Conservation (phyloP, 1,140 invertebrate genomes). For the Drosophila ogumai region DNA sequence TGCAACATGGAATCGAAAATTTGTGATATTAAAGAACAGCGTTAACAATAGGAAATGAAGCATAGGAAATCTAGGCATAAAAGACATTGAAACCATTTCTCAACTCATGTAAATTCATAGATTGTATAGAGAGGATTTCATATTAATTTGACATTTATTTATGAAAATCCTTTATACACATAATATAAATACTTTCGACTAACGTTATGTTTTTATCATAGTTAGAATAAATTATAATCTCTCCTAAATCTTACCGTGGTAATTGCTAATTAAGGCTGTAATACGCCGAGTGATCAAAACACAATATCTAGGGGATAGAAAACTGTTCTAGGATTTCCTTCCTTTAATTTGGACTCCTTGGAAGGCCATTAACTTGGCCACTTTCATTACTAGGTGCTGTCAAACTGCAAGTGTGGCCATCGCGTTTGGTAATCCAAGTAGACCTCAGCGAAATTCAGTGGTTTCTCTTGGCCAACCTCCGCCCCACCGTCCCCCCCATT, state of each 20-base stretch:
- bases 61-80: not conserved
- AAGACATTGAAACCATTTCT: not conserved
- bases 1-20: not conserved
- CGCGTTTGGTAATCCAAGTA: slow-evolving; percentile 37
- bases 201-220: not conserved
- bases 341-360: slow-evolving; percentile 15
- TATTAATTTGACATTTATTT: not conserved
- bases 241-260: not conserved
- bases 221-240: too few relatives aligned
- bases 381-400: slow-evolving; percentile 26
- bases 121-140: not conserved
- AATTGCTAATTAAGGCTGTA: not conserved
- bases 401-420: slow-evolving; percentile 27
- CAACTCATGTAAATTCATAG: not conserved
- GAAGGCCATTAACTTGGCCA: slow-evolving; percentile 26
- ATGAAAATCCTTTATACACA: too few relatives aligned
- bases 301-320: not conserved
- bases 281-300: not conserved
- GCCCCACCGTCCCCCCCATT: not conserved
- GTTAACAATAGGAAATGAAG: not conserved
- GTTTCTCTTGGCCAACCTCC: slow-evolving; percentile 19
- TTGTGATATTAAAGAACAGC: not conserved
- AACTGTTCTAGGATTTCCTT: not conserved
- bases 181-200: not conserved
- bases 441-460: slow-evolving; percentile 32